These are phyloP conservation scores for Dynastes grantii DNA, from an alignment of 2,888 invertebrate species.

Conservation along the genomic window DNA sequence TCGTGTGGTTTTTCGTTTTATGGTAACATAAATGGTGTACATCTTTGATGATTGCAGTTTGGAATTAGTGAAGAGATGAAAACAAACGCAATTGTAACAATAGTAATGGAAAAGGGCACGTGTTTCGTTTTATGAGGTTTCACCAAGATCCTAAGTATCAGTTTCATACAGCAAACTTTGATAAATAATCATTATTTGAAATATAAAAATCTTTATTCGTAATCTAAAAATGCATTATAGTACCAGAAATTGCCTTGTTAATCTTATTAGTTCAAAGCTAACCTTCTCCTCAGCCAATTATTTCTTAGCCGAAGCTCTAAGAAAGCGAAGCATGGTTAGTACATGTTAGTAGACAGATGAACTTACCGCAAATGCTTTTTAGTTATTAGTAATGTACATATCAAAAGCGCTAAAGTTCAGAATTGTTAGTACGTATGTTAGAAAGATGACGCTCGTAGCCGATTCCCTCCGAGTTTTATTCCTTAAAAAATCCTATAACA, in stretches of 20 bases:
- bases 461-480: too few relatives aligned
- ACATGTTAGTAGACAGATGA: background rate
- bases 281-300: background rate
- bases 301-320: conserved; percentile 23
- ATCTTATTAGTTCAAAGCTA: background rate
- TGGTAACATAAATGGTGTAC: background rate
- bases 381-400: background rate
- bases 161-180: background rate
- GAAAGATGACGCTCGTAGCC: background rate
- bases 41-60: background rate
- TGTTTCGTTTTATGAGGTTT: too few relatives aligned
- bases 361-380: conserved; percentile 39
- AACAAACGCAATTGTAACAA: background rate
- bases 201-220: too few relatives aligned
- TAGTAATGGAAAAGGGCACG: too few relatives aligned
- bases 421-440: background rate
- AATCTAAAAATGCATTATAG: too few relatives aligned
- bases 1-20: background rate
- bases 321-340: conserved; percentile 36
- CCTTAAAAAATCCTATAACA: too few relatives aligned
- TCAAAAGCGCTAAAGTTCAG: conserved; percentile 40
- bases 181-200: too few relatives aligned
- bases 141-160: background rate
- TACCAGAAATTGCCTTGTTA: too few relatives aligned
- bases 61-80: background rate